Percentiles rank a stretch among this genome's conserved stretches.
Conservation (phyloP, 2,888 invertebrate species). For the Cactoblastis cactorum region DNA sequence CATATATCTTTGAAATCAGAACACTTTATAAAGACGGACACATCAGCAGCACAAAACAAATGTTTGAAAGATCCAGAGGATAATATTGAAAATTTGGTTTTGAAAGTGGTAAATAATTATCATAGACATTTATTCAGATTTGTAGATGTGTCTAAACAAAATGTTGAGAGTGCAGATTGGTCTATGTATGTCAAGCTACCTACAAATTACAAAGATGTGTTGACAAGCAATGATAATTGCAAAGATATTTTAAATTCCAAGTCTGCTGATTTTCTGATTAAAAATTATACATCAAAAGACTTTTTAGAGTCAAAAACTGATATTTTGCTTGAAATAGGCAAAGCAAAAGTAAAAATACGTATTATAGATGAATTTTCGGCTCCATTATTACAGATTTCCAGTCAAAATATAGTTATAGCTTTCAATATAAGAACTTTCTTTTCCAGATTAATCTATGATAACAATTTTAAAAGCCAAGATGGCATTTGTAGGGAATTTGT, state of each 20-base stretch:
- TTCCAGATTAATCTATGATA: slow-evolving; percentile 42
- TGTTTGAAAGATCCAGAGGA: slow-evolving; percentile 33
- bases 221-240: slow-evolving; percentile 31
- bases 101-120: slow-evolving; percentile 28
- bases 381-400: slow-evolving; percentile 40
- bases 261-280: slow-evolving; percentile 35
- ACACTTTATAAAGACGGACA: slow-evolving; percentile 47
- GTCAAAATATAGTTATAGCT: slow-evolving; percentile 38
- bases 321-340: slow-evolving; percentile 37
- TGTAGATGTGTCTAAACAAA: slow-evolving; percentile 23
- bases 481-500: slow-evolving; percentile 35
- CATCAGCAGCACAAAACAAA: slow-evolving; percentile 16
- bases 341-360: slow-evolving; percentile 37
- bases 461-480: slow-evolving; percentile 25
- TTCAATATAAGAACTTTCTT: slow-evolving; percentile 51
- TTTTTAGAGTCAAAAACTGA: slow-evolving; percentile 43
- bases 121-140: slow-evolving; percentile 43
- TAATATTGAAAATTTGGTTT: slow-evolving; percentile 36
- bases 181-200: slow-evolving; percentile 50
- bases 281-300: slow-evolving; percentile 40
- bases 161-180: slow-evolving; percentile 25
- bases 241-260: slow-evolving; percentile 28
- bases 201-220: slow-evolving; percentile 33
- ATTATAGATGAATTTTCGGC: slow-evolving; percentile 45
- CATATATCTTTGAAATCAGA: slow-evolving; percentile 41